Base-by-base conservation (phyloP, 2,797 vertebrate species). In the Dallia pectoralis region DNA sequence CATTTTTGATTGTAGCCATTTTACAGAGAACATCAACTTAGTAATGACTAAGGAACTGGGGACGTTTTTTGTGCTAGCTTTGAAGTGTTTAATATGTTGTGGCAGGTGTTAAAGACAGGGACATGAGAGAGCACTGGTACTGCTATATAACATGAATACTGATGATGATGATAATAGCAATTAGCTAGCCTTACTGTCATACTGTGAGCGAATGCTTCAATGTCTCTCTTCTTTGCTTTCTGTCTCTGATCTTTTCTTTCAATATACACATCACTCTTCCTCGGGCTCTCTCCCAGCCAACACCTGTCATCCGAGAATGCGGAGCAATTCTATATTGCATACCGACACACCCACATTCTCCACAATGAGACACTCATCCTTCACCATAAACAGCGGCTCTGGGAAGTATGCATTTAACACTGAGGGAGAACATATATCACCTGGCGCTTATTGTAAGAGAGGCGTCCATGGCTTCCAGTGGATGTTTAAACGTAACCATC, bases 1-100 rank as follows among this genome's bases (percentile, higher is more conserved):
- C 79, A 77, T 90, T 44, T 87, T 82, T 85, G 79, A 88, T 89
- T 82, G 85, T 90, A 86, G 86, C 87, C 81, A 86, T 87, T 86
- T 86, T 84, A 83, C 79, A 79, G 74, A 84, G 62, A 81, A 65
- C 40, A 44, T 44, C 40, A 44, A 44, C 65, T 77, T 82, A 77
- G 75, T 53, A 61, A 79, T 19, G 66, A 77, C 72, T 79, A 75
- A 76, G 65, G 48, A 76, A 81, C 44, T 81, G 73, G 83, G 83
- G 77, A 76, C 81, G 51, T 36, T 32, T 82, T 77, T 32, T 61
- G 65, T 84, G 81, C 70, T 83, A 72, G 59, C 78, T 76, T 85
- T 86, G 47, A 82, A 81, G 77, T 87, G 77, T 86, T 75, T 33
- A 77, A 74, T 67, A 59, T 51, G 29, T 75, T 22, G 73, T 73